Evolutionary conservation across 1,140 invertebrate species (phyloP), one percentile per base, ranked within the genome.

Genomic region (Drosophila pseudoobscura): DNA sequence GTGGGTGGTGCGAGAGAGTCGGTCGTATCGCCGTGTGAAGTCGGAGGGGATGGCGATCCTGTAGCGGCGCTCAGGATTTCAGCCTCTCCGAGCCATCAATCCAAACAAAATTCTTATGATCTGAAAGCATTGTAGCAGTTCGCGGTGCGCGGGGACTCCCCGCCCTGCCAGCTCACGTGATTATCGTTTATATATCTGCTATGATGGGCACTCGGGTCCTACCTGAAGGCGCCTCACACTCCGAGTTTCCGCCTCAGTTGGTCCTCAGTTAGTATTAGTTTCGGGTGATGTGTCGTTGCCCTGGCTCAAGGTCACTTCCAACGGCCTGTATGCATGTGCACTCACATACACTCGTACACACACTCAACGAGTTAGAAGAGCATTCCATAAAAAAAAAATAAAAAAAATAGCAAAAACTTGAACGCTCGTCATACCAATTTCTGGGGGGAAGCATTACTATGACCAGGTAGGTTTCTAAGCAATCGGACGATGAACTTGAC

Each of bases 401-500:
- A 44, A 56, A 9, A 8, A 50, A 44, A 56, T 8, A 8, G 29
- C 29, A 31, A 52, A 39, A 22, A 51, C 49, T 35, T 39, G 26
- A 53, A 52, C 20, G 41, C 49, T 56, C 43, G 45, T 45, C 6
- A 39, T 64, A 63, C 29, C 58, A 26, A 63, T 41, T 63, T 47
- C 58, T 6, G 9, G 2, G 31, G 31, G 35, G 39, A 68, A 69
- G 65, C 65, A 9, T 45, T 35, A 11, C 11, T 9, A 35, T 9
- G 31, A 35, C 31, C 31, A 35, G 31, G 31, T 11, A 35, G 31
- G 6, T 45, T 45, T 49, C 43, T 47, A 65, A 39, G 39, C 41
- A 53, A 65, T 65, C 71, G 71, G 70, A 24, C 71, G 74, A 57
- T 74, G 71, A 74, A 74, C 71, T 74, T 74, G 71, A 64, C 47